These are phyloP conservation scores for Hylyphantes graminicola DNA, from an alignment of 1,140 invertebrate genomes.

Conservation along the genomic window DNA sequence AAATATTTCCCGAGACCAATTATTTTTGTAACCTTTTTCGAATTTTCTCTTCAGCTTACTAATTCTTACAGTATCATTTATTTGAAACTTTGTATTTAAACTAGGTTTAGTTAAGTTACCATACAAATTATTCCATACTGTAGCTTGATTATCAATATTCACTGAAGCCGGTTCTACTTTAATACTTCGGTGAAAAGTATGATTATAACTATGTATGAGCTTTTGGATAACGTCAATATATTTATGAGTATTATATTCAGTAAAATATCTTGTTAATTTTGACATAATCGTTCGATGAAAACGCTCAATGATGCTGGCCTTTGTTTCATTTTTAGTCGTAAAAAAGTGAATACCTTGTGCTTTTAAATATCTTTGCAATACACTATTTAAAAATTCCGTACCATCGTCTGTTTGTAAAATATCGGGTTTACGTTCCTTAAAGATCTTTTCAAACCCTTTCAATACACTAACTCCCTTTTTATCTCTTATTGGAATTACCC, in stretches of 20 bases:
- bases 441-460: not conserved
- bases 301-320: not conserved
- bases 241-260: not conserved
- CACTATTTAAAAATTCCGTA: constrained; percentile 12
- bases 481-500: constrained; percentile 6
- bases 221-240: not conserved
- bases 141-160: not conserved
- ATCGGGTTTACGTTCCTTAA: not conserved
- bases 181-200: constrained; percentile 3
- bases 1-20: constrained; percentile 20
- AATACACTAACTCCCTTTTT: not conserved
- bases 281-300: not conserved
- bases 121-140: constrained; percentile 22
- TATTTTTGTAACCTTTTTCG: constrained; percentile 2
- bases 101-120: not conserved
- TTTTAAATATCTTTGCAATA: constrained; percentile 3
- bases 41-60: not conserved
- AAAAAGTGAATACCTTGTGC: not conserved
- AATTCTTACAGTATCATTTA: not conserved
- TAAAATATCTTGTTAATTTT: not conserved
- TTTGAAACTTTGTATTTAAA: not conserved
- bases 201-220: constrained; percentile 12
- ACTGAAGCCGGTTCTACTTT: not conserved
- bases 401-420: constrained; percentile 14
- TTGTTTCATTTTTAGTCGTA: constrained; percentile 20